A percentile compares a stretch with the other conserved stretches of the same genome.
Evolutionary conservation across 2,888 invertebrate genomes (phyloP).

Genomic region (Drosophila birchii): DNA sequence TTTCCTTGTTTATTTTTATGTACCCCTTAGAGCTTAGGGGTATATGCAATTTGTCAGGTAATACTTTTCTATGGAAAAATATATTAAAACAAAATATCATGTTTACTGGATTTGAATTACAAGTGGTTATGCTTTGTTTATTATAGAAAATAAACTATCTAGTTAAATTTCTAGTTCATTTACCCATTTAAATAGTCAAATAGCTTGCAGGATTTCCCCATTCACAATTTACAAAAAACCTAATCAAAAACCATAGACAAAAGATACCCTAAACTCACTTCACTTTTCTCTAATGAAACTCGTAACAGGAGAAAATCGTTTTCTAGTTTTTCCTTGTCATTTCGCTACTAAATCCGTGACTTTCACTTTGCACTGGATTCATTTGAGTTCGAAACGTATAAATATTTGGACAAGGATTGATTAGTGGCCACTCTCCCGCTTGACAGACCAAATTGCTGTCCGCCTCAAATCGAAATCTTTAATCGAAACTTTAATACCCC

Average conservation of each 20-base stretch:
- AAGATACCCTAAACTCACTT: neutral
- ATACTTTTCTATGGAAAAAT: neutral
- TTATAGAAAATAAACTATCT: neutral
- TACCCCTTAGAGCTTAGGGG: neutral
- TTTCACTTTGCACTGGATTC: slow-evolving; percentile 18
- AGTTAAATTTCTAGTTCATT: too few species aligned
- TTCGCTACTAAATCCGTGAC: slow-evolving; percentile 12
- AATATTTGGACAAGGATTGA: slow-evolving; percentile 77
- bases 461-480: slow-evolving; percentile 60
- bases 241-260: neutral
- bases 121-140: too few species aligned
- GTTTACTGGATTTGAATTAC: neutral
- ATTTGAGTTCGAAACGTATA: slow-evolving; percentile 42
- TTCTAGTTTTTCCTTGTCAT: slow-evolving; percentile 12
- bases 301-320: neutral
- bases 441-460: slow-evolving; percentile 62
- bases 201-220: neutral
- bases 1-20: neutral
- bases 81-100: neutral
- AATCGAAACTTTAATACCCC: slow-evolving; percentile 76
- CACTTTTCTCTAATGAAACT: neutral
- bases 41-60: slow-evolving; percentile 2
- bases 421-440: slow-evolving; percentile 54
- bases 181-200: neutral
- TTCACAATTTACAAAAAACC: neutral